Evolutionary conservation across 1,140 invertebrate genomes (phyloP), one percentile per base, ranked within the genome.

Genomic region (Chelonus insularis): DNA sequence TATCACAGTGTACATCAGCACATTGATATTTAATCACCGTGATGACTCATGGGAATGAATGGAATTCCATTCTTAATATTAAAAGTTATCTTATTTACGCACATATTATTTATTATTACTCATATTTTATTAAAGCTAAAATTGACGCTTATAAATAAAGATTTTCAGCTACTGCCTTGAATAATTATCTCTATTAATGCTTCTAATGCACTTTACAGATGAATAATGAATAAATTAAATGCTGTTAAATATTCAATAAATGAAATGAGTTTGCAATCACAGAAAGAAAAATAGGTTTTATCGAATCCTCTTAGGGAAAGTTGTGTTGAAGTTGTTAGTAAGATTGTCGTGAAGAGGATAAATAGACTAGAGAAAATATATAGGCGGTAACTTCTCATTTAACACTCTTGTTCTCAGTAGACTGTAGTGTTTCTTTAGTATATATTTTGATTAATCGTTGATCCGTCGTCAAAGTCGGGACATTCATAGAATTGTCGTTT

Each of bases 21-120:
- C n/a, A n/a, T n/a, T n/a, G n/a, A 7, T 7, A 29, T 29, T 29
- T 29, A 29, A 29, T 29, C 25, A 29, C 12, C 16, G 12, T 39
- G 39, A 63, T 63, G 59, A 61, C 51, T 66, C 54, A 66, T 65
- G 57, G 51, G 61, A 69, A 69, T 70, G 59, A 62, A 56, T 65
- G 34, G 14, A 47, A 56, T 55, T 59, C 56, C 55, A 58, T 54
- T 51, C 9, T 43, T n/a, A 23, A 21, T 20, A 34, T 29, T 7
- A 25, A 2, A 5, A 48, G 21, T 20, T 59, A 20, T 50, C 18
- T 48, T 25, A 11, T 18, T 9, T 21, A 32, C 48, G 14, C 37
- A 43, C 12, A 58, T 21, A 16, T 48, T 48, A 4, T 16, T 45
- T 45, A 20, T 45, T 20, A 45, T 45, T 20, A 20, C 7, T 21